Evolutionary conservation across 2,888 invertebrate genomes (phyloP), one percentile per base, ranked within the genome.

Genomic region (Brachylomia viminalis): DNA sequence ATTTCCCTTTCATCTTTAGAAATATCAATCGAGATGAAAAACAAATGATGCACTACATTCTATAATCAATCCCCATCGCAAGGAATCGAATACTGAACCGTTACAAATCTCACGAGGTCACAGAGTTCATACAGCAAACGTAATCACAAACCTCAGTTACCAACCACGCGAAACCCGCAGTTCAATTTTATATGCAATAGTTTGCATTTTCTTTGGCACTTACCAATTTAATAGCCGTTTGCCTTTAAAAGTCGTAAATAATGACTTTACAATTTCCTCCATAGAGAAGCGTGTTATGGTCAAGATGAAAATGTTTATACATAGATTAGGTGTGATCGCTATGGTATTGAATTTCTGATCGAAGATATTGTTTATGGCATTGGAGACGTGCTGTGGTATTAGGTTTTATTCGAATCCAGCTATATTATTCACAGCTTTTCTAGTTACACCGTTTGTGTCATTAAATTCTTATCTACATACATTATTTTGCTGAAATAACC

Each of bases 51-150:
- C 42, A 64, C 62, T 30, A 61, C 65, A 73, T 45, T 71, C 47
- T 30, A 20, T 33, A 49, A 65, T 38, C 52, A 52, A 84, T 69
- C 27, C 11, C 10, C 52, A 65, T 23, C 61, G 59, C 23, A 54
- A 56, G 38, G 70, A 67, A 81, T 11, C 59, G 61, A 15, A 72
- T 69, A 64, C 56, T n/a, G 47, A 59, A 85, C 82, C 62, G 82
- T 69, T 82, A 68, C 64, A 42, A 68, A 68, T 75, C 76, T 45
- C 33, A 68, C 33, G 66, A 66, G 86, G 76, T 82, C 82, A 82
- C 8, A 10, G 54, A 85, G 82, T 74, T 85, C 75, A 85, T 45
- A 45, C 27, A 8, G 45, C 56, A 17, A 77, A 59, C 30, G 58
- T 64, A 52, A 75, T 68, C 75, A 72, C 13, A 65, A 71, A 58